A percentile compares a stretch with the other conserved stretches of the same genome.
These are phyloP conservation scores for Philhelius pedissequus DNA, from an alignment of 2,888 invertebrate species.

Conservation along the genomic window DNA sequence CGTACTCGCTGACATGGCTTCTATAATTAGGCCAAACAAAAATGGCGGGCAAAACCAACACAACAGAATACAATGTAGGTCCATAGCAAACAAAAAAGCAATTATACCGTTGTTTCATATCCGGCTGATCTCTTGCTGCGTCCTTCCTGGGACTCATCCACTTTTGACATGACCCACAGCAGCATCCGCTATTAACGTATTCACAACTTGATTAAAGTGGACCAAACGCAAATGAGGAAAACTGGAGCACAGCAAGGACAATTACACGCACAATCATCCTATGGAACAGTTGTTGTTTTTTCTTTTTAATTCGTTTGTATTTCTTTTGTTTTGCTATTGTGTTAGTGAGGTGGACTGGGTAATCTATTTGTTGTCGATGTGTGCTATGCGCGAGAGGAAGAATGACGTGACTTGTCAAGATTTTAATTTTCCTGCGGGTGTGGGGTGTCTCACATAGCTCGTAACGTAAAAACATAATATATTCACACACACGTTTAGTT, in stretches of 20 bases:
- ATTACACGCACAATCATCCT: conserved; percentile 48
- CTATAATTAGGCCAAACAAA: conserved; percentile 9
- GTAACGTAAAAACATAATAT: neutral
- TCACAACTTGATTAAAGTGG: conserved; percentile 60
- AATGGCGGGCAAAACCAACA: neutral
- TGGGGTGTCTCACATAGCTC: neutral
- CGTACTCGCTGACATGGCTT: neutral
- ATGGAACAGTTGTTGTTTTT: neutral
- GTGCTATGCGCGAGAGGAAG: neutral
- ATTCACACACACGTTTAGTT: neutral
- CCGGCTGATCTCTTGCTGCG: conserved; percentile 40
- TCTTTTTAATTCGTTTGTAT: neutral
- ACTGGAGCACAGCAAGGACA: conserved; percentile 48
- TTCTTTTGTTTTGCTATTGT: neutral
- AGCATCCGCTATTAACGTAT: conserved; percentile 36
- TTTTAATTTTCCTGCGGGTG: conserved; percentile 37
- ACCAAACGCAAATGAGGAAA: conserved; percentile 14
- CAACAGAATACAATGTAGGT: neutral
- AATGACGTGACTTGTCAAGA: conserved; percentile 54
- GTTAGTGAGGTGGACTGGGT: neutral
- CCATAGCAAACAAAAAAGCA: conserved; percentile 17
- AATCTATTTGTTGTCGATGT: neutral
- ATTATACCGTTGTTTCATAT: conserved; percentile 49
- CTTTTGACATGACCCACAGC: neutral
- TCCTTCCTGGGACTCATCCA: neutral